Evolutionary conservation across 2,797 vertebrate species (phyloP).

Genomic region (Peromyscus melanophrys): DNA sequence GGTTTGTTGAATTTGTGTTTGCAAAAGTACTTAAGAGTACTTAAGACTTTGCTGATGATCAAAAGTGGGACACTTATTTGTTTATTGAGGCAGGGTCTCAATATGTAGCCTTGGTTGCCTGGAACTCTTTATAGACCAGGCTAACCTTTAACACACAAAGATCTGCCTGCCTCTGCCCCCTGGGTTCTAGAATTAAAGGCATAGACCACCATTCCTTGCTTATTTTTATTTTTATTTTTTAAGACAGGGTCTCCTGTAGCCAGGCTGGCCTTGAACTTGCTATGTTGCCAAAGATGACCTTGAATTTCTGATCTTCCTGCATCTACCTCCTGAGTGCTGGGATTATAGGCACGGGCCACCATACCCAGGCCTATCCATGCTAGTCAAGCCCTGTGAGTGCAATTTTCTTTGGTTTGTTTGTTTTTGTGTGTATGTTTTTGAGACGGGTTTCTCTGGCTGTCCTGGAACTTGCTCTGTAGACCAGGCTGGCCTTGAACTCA

Average conservation of each 20-base stretch:
- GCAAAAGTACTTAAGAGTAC: neutral
- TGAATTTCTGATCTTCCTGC: neutral
- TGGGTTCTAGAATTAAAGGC: neutral
- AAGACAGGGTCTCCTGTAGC: neutral
- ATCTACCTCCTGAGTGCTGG: neutral
- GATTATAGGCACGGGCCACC: neutral
- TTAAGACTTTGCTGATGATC: neutral
- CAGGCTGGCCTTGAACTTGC: neutral
- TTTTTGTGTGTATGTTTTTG: neutral
- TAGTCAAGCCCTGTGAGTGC: neutral
- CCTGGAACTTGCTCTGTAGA: neutral
- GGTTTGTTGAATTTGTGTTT: neutral
- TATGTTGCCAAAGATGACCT: neutral
- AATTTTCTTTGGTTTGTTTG: neutral
- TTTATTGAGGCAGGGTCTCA: neutral
- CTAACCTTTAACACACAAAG: neutral
- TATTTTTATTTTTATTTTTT: neutral
- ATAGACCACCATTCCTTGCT: neutral
- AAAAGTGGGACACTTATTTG: neutral
- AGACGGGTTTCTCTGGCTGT: neutral
- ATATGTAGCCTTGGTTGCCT: neutral
- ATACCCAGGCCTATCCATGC: no score
- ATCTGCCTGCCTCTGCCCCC: neutral
- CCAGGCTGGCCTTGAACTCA: neutral
- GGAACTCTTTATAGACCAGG: neutral